Evolutionary conservation across 1,140 invertebrate genomes (phyloP).

Genomic region (Charaxes varanes): DNA sequence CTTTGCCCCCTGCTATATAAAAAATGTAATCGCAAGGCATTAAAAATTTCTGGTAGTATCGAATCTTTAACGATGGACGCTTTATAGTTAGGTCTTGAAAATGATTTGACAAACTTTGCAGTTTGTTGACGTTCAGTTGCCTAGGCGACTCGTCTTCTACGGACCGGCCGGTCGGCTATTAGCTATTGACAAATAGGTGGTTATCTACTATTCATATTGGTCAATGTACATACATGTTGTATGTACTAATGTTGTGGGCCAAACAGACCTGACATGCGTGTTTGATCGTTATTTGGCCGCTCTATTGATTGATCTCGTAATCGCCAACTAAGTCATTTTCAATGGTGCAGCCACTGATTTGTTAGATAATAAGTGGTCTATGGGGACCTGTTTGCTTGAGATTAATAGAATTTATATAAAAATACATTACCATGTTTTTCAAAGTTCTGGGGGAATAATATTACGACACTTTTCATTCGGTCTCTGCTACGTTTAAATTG

Average conservation of each 20-base stretch:
- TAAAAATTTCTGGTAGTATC: no score
- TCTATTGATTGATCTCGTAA: constrained; percentile 34
- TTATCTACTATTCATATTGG: constrained; percentile 39
- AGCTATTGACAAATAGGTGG: constrained; percentile 59
- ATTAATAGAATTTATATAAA: no score
- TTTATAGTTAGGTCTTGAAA: constrained; percentile 8
- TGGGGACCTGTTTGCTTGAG: neutral
- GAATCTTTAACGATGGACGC: no score
- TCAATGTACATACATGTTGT: constrained; percentile 10
- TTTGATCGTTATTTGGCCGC: constrained; percentile 35
- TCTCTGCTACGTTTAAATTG: no score
- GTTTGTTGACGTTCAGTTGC: constrained; percentile 55
- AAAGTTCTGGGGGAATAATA: no score
- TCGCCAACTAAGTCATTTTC: constrained; percentile 13
- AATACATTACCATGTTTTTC: no score
- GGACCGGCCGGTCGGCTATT: constrained; percentile 49
- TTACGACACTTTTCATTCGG: no score
- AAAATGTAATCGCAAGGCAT: neutral
- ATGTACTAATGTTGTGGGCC: constrained; percentile 34
- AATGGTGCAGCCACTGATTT: constrained; percentile 15
- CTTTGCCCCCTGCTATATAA: no score
- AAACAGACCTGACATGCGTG: constrained; percentile 41
- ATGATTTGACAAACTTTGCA: constrained; percentile 21
- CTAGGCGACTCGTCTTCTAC: constrained; percentile 59
- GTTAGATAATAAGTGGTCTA: no score